Evolutionary conservation across 2,888 invertebrate species (phyloP).

Genomic region (Sussaba pulchella): DNA sequence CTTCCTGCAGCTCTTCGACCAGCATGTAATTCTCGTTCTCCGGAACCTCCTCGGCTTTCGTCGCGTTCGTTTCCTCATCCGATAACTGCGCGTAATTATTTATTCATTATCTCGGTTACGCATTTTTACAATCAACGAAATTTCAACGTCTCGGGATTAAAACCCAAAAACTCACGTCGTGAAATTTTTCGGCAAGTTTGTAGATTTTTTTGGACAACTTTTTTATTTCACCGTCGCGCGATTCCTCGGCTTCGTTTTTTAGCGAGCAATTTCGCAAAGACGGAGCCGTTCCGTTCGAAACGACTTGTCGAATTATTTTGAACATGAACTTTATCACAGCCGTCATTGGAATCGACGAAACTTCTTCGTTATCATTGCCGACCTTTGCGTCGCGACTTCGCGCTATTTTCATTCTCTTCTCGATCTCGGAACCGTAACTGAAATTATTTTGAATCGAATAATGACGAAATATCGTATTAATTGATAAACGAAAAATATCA

Average conservation of each 20-base stretch:
- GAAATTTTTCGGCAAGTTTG: constrained; percentile 70
- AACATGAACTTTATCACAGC: constrained; percentile 73
- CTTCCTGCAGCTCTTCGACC: constrained; percentile 87
- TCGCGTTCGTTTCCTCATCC: constrained; percentile 24
- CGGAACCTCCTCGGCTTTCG: constrained; percentile 69
- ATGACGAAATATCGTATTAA: too few species aligned
- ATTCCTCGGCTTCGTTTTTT: constrained; percentile 64
- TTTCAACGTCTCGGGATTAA: not conserved
- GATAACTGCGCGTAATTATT: constrained; percentile 64
- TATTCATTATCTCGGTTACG: too few species aligned
- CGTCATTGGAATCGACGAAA: constrained; percentile 71
- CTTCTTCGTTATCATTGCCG: too few species aligned
- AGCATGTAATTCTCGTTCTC: constrained; percentile 84
- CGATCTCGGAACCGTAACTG: constrained; percentile 72
- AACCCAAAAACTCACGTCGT: constrained; percentile 70
- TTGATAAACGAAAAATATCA: too few species aligned
- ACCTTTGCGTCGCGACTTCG: constrained; percentile 62
- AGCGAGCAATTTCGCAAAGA: constrained; percentile 77
- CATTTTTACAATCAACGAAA: constrained; percentile 6
- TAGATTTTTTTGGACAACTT: constrained; percentile 73
- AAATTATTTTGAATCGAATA: constrained; percentile 1
- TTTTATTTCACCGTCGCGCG: constrained; percentile 71
- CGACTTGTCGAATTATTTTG: constrained; percentile 77
- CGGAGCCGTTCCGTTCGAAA: constrained; percentile 77
- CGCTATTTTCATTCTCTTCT: constrained; percentile 79